Evolutionary conservation across 2,113 vertebrate species (phyloP).

Genomic region (Centropristis striata): DNA sequence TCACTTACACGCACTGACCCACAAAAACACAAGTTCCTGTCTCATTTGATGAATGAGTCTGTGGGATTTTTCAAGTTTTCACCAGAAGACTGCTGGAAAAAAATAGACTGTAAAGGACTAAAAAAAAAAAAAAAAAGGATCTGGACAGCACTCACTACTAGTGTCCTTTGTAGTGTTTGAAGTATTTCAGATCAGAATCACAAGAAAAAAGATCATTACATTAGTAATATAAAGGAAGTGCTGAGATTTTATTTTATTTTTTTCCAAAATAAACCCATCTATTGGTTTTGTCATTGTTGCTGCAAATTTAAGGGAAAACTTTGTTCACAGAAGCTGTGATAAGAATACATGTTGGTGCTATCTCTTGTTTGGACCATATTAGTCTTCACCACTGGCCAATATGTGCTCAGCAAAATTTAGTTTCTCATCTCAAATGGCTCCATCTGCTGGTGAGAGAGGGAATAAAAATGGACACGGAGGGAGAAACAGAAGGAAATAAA

Average conservation of each 20-base stretch:
- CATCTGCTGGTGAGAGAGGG: constrained; percentile 58
- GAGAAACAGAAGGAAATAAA: not conserved
- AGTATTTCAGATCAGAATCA: not conserved
- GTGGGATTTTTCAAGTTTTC: constrained; percentile 2
- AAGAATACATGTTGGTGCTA: constrained; percentile 11
- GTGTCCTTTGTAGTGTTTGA: not conserved
- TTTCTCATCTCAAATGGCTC: constrained; percentile 42
- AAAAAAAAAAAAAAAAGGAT: not conserved
- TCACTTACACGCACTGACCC: not conserved
- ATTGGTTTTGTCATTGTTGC: not conserved
- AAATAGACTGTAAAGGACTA: not conserved
- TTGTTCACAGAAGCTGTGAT: constrained; percentile 2
- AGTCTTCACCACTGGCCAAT: constrained; percentile 2
- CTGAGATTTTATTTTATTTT: not conserved
- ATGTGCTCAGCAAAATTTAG: constrained; percentile 1
- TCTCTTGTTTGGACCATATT: not conserved
- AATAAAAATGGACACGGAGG: not conserved
- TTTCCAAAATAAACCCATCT: not conserved
- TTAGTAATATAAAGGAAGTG: not conserved
- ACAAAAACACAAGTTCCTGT: not conserved
- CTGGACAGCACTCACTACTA: not conserved
- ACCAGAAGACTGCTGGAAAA: not conserved
- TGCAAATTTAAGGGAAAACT: constrained; percentile 26
- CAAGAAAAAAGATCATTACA: not conserved
- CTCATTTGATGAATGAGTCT: constrained; percentile 12